Base-by-base conservation (phyloP, 1,140 invertebrate genomes). In the Cylas formicarius region DNA sequence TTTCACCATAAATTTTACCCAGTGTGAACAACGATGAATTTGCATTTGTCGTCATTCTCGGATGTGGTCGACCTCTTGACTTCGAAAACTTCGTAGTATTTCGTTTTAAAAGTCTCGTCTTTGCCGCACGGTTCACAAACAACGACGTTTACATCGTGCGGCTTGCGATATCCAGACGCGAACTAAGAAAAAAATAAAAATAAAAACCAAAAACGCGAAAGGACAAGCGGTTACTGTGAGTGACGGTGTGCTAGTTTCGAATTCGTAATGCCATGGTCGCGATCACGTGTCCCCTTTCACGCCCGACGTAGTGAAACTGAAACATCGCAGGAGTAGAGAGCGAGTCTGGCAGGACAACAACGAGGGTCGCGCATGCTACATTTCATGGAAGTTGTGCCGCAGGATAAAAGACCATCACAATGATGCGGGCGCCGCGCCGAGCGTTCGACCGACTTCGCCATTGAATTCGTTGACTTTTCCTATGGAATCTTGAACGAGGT, bases 11-110 rank as follows among this genome's bases (percentile, higher is more conserved):
- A 18, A 35, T 6, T 18, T 60, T 59, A 65, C 63, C 63, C 61
- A 52, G 61, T 61, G 47, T 61, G 58, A 55, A 65, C 56, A 57
- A 64, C 60, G 55, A 65, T 64, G 54, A 60, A 63, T 44, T 60
- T 61, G 48, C 51, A 60, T 34, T 50, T 50, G 29, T 48, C 55
- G 59, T 56, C 53, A 60, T 58, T 49, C 40, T 43, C 16, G 19
- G 41, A 45, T n/a, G 50, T 18, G 14, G 57, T 47, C 37, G 56
- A 62, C 56, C 57, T 60, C 44, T 65, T 60, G 20, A 64, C 52
- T 45, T 64, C 62, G 43, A 63, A 63, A 40, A 64, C 59, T 50
- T 61, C 61, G 55, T 63, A 63, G 55, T 58, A 65, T 58, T 61
- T 65, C 60, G 60, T 65, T 52, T 61, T 63, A 24, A 29, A 27